Evolutionary conservation across 2,797 vertebrate genomes (phyloP), one percentile per base, ranked within the genome.

Genomic region (Pagetopsis macropterus): DNA sequence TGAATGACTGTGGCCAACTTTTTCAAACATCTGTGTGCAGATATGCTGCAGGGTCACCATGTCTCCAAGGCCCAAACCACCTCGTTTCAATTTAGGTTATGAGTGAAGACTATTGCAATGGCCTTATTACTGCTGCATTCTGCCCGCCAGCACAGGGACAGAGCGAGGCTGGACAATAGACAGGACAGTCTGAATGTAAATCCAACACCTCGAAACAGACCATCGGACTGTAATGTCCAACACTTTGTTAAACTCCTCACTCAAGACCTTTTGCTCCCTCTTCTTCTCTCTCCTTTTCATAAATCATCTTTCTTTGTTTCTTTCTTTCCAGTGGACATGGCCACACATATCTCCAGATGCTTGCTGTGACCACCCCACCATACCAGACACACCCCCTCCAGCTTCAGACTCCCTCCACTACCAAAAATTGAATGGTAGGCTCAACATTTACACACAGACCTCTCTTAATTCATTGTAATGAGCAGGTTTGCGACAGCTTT

Each of bases 401-500:
- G 75, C 86, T 66, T 72, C 76, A 77, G 84, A 91, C 86, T 86
- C 87, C 73, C 88, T 78, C 87, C 85, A 64, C 88, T 88, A 89
- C 90, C 81, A 87, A 66, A 91, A 92, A 92, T 91, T 91, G 88
- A 93, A 90, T 44, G 70, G 89, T 91, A 90, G 91, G 82, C 87
- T 89, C 85, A 88, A 85, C 88, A 85, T 92, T 92, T 84, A 91
- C 85, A 83, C 87, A 86, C 90, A 87, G 79, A 63, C 79, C 81
- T 84, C 87, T 87, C 90, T 73, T 94, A 93, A 91, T 88, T 94
- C 92, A 94, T 87, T 60, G 75, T 94, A 94, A 94, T 93, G 90
- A 93, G 89, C 91, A 70, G 81, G 80, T 91, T 82, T 65, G 67
- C 81, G 93, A 93, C 93, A 93, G 90, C 79, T 94, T 94, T 91